These are phyloP conservation scores for Amphipoea oculea DNA, from an alignment of 2,888 invertebrate genomes.

Conservation along the genomic window DNA sequence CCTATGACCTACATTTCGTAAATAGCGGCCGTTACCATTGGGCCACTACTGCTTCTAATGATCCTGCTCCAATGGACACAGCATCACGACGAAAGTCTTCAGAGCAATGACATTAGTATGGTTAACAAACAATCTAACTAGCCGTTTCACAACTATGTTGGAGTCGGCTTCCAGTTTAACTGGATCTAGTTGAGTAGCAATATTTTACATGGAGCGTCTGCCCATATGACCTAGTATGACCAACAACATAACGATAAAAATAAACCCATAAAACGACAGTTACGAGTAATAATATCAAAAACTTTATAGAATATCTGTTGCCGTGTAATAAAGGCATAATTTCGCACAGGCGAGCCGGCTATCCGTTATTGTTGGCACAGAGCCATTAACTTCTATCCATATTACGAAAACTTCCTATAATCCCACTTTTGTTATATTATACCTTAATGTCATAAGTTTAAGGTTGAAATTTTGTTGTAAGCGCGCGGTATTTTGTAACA, in stretches of 20 bases:
- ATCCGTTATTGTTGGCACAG: conserved; percentile 80
- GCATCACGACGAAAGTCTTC: background rate
- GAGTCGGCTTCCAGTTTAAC: too few relatives aligned
- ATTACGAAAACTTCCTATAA: conserved; percentile 82
- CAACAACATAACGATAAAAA: conserved; percentile 26
- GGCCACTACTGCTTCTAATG: too few relatives aligned
- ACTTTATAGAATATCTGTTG: conserved; percentile 68
- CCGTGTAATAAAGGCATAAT: conserved; percentile 73
- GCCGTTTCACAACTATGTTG: too few relatives aligned
- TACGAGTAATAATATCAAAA: conserved; percentile 46
- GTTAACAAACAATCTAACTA: background rate
- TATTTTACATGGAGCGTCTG: background rate
- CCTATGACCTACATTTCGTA: too few relatives aligned
- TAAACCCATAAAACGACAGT: conserved; percentile 42
- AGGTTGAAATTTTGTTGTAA: conserved; percentile 65
- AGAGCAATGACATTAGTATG: background rate
- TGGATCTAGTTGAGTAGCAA: too few relatives aligned
- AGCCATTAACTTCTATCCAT: conserved; percentile 80
- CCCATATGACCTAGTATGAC: background rate
- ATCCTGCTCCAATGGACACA: background rate
- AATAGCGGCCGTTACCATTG: too few relatives aligned
- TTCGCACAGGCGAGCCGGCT: conserved; percentile 70
- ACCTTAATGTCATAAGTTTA: conserved; percentile 72
- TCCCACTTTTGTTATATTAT: conserved; percentile 73
- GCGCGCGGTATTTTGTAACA: conserved; percentile 50